Conservation (phyloP, 2,797 vertebrate genomes). For the Acrossocheilus wenchowensis region DNA sequence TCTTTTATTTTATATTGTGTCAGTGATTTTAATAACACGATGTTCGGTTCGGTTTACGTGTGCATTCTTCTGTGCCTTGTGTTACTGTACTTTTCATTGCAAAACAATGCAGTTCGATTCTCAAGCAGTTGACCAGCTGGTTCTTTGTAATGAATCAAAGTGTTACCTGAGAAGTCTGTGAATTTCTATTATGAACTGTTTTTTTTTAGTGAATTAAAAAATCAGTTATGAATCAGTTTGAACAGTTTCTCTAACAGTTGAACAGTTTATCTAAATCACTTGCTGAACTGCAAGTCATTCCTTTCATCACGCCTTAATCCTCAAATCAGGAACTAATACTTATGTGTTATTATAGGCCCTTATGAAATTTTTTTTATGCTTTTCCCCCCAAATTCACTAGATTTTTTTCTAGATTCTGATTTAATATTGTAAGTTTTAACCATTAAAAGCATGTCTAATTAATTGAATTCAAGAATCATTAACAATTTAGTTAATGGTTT, state of each 20-base stretch:
- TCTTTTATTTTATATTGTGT: not conserved
- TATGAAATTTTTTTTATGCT: not conserved
- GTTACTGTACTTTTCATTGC: not conserved
- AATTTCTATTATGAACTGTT: not conserved
- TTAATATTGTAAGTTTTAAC: not conserved
- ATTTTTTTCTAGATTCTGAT: not conserved
- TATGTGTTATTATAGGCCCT: not conserved
- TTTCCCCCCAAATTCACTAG: too few species aligned
- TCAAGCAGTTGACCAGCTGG: not conserved
- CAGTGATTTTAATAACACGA: not conserved
- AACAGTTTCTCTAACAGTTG: too few species aligned
- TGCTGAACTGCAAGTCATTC: not conserved
- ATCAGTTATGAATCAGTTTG: not conserved
- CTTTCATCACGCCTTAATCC: not conserved
- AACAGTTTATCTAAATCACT: not conserved
- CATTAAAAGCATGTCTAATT: not conserved
- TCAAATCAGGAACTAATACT: not conserved
- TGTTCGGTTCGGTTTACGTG: not conserved
- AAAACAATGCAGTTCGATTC: not conserved
- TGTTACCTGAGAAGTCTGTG: not conserved
- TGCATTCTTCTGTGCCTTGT: not conserved
- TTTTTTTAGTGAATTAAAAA: not conserved
- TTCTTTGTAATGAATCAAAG: not conserved
- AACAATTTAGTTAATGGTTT: not conserved
- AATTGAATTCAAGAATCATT: not conserved